Evolutionary conservation across 2,797 vertebrate species (phyloP), one percentile per base, ranked within the genome.

Genomic region (Sylvia borin): DNA sequence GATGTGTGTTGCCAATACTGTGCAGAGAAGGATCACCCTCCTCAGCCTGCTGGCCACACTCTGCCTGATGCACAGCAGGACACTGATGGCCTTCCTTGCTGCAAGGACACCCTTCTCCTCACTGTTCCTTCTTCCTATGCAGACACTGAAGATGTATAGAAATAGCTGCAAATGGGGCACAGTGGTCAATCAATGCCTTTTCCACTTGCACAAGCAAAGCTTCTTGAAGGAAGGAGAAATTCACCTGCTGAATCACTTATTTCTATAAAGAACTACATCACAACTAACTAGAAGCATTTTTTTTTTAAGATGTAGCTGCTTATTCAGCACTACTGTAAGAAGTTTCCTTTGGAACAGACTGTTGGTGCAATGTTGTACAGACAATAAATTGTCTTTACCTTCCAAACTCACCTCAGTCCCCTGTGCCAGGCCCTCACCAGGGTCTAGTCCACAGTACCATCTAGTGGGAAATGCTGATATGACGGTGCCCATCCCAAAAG

Each of bases 391-490:
- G 51, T 51, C 60, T 55, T 55, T 32, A 77, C 67, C 57, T 68
- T 47, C 29, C 60, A 92, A 67, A 31, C 4, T 5, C 16, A 13
- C 7, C 5, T 2, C 13, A 32, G 32, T 42, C 40, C 38, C n/a
- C 45, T 2, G 24, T 4, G 58, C 55, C 45, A 4, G 17, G 12
- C 29, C 18, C 40, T 75, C 62, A 53, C 8, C 31, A 78, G 79
- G 62, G 26, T 86, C 87, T 94, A 81, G 77, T 13, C 70, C 95
- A 91, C 92, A 97, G 76, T 84, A 90, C 94, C 95, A 96, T 82
- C 96, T 97, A 95, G 96, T 88, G 96, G 96, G 66, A 57, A 24
- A 11, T 1, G 3, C 6, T 36, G 82, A 55, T 45, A 91, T 53
- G 55, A 43, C 75, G 9, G 5, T 26, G 54, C 4, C 34, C 16